phyloP scores from a whole-genome alignment of 1,140 invertebrate species.

The Chironomus tepperi region DNA sequence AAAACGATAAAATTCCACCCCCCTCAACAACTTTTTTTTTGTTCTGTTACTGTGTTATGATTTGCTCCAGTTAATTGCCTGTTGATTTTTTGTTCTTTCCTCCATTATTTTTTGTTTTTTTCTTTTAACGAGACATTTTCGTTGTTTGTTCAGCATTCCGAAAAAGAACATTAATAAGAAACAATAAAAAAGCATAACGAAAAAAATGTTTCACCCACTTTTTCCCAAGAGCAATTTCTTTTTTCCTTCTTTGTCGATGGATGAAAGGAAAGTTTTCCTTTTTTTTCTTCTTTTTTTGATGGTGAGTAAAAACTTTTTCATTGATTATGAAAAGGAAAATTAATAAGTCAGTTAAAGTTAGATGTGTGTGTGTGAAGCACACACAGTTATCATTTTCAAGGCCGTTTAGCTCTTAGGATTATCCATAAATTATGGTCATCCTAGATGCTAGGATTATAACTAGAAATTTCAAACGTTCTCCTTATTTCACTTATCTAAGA shows the following conservation, averaged over 20 bases:
- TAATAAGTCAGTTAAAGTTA: too few relatives aligned
- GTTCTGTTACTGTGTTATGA: neutral
- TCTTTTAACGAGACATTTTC: neutral
- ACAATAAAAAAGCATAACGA: neutral
- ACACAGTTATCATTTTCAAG: too few relatives aligned
- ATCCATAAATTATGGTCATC: too few relatives aligned
- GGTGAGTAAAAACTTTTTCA: neutral
- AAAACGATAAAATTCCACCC: neutral
- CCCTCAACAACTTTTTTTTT: neutral
- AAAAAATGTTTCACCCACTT: neutral
- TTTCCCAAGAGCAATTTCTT: neutral
- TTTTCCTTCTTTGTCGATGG: neutral
- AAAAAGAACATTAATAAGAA: neutral
- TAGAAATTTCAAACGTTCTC: too few relatives aligned
- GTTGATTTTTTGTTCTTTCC: slow-evolving; percentile 7
- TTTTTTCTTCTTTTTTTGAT: neutral
- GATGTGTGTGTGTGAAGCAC: too few relatives aligned
- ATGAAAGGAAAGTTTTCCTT: neutral
- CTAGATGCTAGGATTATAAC: too few relatives aligned
- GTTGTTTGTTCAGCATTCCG: neutral
- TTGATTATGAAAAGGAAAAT: neutral
- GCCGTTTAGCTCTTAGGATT: too few relatives aligned
- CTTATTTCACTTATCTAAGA: too few relatives aligned
- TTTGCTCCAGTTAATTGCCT: slow-evolving; percentile 8
- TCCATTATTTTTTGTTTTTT: too few relatives aligned